Conservation (phyloP, 2,797 vertebrate species). For the Tenualosa thibaudeaui region DNA sequence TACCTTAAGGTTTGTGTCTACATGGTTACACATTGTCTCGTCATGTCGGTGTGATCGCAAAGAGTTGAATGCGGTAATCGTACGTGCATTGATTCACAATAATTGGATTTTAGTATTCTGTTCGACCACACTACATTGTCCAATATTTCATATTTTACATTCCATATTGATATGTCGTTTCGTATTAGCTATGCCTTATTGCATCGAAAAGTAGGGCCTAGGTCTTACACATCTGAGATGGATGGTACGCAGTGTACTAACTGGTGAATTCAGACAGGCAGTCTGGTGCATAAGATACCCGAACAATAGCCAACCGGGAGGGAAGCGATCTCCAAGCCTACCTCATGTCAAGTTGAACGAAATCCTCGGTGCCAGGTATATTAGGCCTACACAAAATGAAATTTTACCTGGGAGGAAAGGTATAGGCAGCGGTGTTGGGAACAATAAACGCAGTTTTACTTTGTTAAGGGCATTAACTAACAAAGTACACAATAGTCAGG, state of each 20-base stretch:
- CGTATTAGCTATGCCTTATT: not conserved
- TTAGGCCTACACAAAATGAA: not conserved
- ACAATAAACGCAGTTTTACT: not conserved
- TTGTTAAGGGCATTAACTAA: too few species aligned
- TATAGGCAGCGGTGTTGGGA: not conserved
- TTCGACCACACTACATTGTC: not conserved
- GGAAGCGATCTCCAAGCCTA: not conserved
- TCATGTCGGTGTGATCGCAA: not conserved
- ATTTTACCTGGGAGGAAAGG: not conserved
- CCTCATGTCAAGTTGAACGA: not conserved
- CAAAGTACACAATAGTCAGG: too few species aligned
- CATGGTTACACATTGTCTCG: not conserved
- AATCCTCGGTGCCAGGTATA: not conserved
- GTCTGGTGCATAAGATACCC: not conserved
- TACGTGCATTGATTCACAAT: not conserved
- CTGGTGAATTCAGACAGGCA: not conserved
- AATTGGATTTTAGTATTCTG: not conserved
- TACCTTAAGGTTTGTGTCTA: not conserved
- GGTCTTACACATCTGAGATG: not conserved
- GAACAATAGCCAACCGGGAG: not conserved
- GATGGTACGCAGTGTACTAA: constrained; percentile 6
- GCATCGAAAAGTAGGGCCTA: not conserved
- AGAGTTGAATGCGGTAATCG: not conserved
- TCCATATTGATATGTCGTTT: not conserved
- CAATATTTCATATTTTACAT: not conserved